A percentile compares a stretch with the other conserved stretches of the same genome.
Evolutionary conservation across 2,113 vertebrate genomes (phyloP).

Genomic region (Menidia beryllina): DNA sequence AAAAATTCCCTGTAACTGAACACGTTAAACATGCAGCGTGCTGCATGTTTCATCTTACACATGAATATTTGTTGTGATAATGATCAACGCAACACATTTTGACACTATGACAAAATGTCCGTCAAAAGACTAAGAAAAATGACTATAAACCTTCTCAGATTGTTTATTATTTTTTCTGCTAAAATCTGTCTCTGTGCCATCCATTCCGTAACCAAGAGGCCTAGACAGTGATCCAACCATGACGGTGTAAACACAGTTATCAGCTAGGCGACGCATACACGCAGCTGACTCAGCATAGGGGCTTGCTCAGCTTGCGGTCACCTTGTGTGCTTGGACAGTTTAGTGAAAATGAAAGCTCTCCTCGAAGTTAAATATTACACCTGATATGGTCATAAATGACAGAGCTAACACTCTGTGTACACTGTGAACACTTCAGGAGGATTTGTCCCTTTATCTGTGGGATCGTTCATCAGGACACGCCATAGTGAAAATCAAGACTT

Average conservation of each 20-base stretch:
- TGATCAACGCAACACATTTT: no score
- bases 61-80: background rate
- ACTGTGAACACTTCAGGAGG: background rate
- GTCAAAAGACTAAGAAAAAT: no score
- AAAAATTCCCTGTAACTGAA: background rate
- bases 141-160: no score
- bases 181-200: no score
- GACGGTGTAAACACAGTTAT: conserved; percentile 19
- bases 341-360: background rate
- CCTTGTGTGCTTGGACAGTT: background rate
- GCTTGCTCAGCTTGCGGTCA: conserved; percentile 6
- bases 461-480: background rate
- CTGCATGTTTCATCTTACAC: fast-evolving
- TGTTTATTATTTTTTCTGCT: no score
- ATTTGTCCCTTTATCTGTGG: background rate
- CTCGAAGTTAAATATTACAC: conserved; percentile 15
- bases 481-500: background rate
- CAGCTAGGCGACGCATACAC: conserved; percentile 24
- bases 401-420: no score
- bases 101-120: no score
- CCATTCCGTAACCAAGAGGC: background rate
- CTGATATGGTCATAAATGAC: background rate
- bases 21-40: background rate
- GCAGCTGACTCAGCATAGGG: conserved; percentile 47
- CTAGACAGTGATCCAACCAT: background rate